These are phyloP conservation scores for Limanda limanda DNA, from an alignment of 2,113 vertebrate species.

Conservation along the genomic window DNA sequence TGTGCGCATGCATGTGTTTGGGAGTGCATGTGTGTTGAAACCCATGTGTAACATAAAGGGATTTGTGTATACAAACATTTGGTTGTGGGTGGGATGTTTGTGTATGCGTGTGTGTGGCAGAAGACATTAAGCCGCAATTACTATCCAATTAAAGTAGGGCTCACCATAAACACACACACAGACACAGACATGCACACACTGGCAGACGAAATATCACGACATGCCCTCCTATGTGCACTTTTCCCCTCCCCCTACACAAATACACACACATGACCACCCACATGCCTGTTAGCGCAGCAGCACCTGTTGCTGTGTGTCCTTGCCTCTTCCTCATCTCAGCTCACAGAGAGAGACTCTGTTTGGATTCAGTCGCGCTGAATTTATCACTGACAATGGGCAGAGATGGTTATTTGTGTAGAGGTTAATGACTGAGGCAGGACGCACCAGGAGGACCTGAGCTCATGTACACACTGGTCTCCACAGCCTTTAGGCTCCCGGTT, in stretches of 20 bases:
- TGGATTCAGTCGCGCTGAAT: slow-evolving; percentile 48
- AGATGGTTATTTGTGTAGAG: slow-evolving; percentile 21
- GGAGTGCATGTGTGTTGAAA: neutral
- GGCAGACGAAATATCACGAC: neutral
- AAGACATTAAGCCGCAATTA: slow-evolving; percentile 44
- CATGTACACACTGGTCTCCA: neutral
- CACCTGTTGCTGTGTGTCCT: slow-evolving; percentile 66
- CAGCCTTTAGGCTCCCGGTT: neutral
- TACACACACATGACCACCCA: neutral
- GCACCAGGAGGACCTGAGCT: neutral
- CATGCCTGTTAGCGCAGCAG: slow-evolving; percentile 3
- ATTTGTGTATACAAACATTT: slow-evolving; percentile 21
- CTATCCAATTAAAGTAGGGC: slow-evolving; percentile 47
- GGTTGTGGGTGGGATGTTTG: slow-evolving; percentile 39
- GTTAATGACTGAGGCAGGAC: slow-evolving; percentile 5
- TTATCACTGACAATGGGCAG: slow-evolving; percentile 56
- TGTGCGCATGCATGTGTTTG: neutral
- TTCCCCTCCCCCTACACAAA: slow-evolving; percentile 6
- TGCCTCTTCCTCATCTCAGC: neutral
- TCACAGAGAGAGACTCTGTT: slow-evolving; percentile 54
- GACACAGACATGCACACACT: neutral
- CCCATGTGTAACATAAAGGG: slow-evolving; percentile 38
- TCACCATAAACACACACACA: slow-evolving; percentile 11
- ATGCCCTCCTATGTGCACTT: neutral
- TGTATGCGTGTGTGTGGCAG: slow-evolving; percentile 20